Conservation (phyloP, 1,140 invertebrate species). For the Triops cancriformis region DNA sequence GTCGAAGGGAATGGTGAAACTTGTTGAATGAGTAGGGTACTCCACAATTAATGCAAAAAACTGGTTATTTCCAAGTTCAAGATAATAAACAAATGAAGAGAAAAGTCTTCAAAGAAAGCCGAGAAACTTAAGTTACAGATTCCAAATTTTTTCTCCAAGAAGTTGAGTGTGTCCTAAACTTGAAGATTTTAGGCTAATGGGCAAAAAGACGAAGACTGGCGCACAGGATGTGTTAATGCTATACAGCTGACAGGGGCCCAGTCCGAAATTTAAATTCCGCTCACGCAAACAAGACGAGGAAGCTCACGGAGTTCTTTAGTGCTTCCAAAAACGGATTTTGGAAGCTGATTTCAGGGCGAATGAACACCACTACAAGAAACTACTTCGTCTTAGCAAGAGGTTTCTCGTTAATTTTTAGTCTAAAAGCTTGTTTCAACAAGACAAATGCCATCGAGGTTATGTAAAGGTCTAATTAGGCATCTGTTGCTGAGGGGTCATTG, state of each 20-base stretch:
- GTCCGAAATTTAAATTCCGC: background rate
- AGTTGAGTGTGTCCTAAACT: background rate
- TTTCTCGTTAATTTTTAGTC: background rate
- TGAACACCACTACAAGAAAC: background rate
- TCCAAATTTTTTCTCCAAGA: no score
- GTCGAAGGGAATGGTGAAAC: no score
- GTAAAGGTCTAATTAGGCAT: slow-evolving; percentile 7
- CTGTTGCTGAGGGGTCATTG: background rate
- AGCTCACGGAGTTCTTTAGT: background rate
- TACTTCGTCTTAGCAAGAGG: background rate
- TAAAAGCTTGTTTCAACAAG: background rate
- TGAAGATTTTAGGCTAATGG: background rate
- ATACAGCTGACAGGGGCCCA: background rate
- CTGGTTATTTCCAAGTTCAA: no score
- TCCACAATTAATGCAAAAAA: no score
- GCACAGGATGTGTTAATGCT: background rate
- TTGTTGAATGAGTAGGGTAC: no score
- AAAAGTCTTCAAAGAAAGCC: no score
- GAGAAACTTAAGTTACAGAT: no score
- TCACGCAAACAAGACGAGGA: background rate
- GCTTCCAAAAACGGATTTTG: background rate
- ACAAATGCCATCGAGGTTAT: background rate
- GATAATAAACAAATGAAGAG: no score
- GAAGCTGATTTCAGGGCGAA: background rate
- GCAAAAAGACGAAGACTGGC: background rate